phyloP scores from a whole-genome alignment of 2,888 invertebrate genomes.

The Ectemnius continuus region DNA sequence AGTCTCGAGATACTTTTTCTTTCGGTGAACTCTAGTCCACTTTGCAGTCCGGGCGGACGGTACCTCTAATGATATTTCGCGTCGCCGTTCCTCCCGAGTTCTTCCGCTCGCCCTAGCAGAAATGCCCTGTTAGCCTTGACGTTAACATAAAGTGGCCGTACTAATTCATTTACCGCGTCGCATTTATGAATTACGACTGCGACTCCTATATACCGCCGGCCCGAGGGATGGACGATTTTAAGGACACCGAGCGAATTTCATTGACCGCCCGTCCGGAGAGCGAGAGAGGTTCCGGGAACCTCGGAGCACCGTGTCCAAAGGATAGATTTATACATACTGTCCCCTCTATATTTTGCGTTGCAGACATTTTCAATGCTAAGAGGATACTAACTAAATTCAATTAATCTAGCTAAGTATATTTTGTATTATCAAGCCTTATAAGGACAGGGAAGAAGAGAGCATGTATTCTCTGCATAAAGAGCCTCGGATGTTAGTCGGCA shows the following conservation, averaged over 20 bases:
- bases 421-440: conserved; percentile 21
- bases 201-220: no score
- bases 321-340: background rate
- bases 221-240: background rate
- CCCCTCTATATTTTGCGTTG: background rate
- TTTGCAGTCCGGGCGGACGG: no score
- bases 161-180: conserved; percentile 6
- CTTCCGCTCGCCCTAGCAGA: conserved; percentile 2
- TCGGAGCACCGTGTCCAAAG: no score
- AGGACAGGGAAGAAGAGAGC: conserved; percentile 19
- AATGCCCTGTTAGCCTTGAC: background rate
- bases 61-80: conserved; percentile 4
- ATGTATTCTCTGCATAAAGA: conserved; percentile 11
- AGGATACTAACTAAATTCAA: conserved; percentile 18
- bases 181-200: conserved; percentile 1
- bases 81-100: conserved; percentile 2
- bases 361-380: background rate
- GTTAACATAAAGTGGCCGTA: conserved; percentile 7
- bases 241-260: background rate
- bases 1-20: no score
- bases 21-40: no score
- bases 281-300: no score
- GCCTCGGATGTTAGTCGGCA: background rate
- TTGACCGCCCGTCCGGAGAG: no score
- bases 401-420: conserved; percentile 25